These are phyloP conservation scores for Elachura formosa DNA, from an alignment of 2,113 vertebrate genomes.

Conservation along the genomic window DNA sequence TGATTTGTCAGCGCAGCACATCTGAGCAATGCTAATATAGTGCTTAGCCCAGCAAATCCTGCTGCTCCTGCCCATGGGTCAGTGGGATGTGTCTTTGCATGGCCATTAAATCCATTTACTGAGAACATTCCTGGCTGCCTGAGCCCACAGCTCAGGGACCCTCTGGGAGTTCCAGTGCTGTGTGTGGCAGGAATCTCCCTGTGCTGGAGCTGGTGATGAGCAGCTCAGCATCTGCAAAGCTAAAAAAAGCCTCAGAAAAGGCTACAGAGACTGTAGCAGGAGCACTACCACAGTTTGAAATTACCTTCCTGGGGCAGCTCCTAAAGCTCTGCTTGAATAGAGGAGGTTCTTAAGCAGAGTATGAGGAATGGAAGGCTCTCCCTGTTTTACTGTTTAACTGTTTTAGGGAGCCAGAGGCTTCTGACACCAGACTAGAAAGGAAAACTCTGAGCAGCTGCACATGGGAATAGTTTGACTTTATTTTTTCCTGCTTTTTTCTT, in stretches of 20 bases:
- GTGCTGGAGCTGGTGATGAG: background rate
- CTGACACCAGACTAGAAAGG: background rate
- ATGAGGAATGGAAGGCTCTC: background rate
- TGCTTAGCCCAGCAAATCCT: background rate
- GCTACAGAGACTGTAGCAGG: background rate
- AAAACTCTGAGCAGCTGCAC: background rate
- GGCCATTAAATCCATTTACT: background rate
- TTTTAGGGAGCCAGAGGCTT: background rate
- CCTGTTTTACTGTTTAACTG: rapidly evolving
- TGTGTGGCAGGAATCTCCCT: background rate
- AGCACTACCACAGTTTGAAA: background rate
- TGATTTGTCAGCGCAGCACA: background rate
- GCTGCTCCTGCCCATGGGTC: background rate
- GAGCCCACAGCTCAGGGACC: rapidly evolving
- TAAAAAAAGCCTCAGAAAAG: background rate
- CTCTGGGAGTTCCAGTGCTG: background rate
- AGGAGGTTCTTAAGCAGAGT: background rate
- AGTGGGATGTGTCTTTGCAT: background rate
- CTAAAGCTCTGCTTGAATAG: background rate
- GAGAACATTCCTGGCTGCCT: rapidly evolving
- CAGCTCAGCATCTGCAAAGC: background rate
- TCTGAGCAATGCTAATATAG: background rate
- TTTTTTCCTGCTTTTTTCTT: background rate
- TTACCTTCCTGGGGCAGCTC: background rate
- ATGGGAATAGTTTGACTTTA: background rate